Evolutionary conservation across 2,797 vertebrate species (phyloP), one percentile per base, ranked within the genome.

Genomic region (Cygnus olor): DNA sequence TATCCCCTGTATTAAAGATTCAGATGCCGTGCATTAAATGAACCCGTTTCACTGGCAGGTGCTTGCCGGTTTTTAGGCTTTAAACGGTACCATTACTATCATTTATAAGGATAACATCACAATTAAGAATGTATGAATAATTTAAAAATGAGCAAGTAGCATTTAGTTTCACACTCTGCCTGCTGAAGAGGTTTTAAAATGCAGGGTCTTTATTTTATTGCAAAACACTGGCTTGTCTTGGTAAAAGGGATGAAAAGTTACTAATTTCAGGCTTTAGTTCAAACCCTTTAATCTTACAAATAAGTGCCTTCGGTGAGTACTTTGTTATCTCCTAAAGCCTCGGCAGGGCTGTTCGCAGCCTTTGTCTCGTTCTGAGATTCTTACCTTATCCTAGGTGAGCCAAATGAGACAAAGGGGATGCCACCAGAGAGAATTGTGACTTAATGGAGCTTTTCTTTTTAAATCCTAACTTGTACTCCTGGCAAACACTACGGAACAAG

Each of bases 191-290:
- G 63, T 87, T 95, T 78, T 32, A 71, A 85, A 94, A 93, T n/a
- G 49, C 89, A 80, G 81, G 76, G 79, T 94, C 94, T 96, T 96
- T 89, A 92, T 96, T 97, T 96, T 96, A 96, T 91, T 96, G 95
- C 94, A 94, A 93, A 97, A 91, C 89, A 70, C 77, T 4, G 76
- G 10, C 45, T 19, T 25, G 91, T 68, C 96, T 87, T 30, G 28
- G 93, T 30, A 74, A 91, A 89, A 71, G 74, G 91, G 95, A 94
- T 89, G 96, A 97, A 90, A 76, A 97, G 95, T 96, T 84, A 77
- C 97, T 97, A 22, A 96, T 97, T 97, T 86, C 96, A 96, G 97
- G 97, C 96, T 97, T 97, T 97, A 88, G 69, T 40, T 95, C 91
- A 80, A 95, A 80, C 97, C 96, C 97, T 97, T 97, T 96, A 97